Evolutionary conservation across 2,888 invertebrate species (phyloP).

Genomic region (Bimastos eiseni): DNA sequence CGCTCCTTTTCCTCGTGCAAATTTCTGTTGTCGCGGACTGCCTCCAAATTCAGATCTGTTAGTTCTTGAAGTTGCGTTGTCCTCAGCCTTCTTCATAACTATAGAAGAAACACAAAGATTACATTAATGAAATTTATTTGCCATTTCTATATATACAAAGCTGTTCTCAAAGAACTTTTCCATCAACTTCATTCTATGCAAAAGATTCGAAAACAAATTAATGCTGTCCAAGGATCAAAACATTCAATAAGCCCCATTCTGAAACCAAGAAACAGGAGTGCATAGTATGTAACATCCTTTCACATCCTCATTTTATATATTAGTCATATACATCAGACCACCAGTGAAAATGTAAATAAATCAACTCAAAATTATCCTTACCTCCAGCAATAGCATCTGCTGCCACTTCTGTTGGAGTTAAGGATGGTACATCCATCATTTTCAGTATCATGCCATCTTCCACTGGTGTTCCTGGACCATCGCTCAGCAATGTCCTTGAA

Average conservation of each 20-base stretch:
- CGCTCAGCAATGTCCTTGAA: constrained; percentile 57
- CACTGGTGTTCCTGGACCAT: constrained; percentile 46
- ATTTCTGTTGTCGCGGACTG: neutral
- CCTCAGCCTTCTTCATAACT: neutral
- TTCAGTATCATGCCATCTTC: neutral
- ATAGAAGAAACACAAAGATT: neutral
- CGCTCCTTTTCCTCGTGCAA: neutral
- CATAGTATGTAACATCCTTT: neutral
- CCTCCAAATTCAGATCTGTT: neutral
- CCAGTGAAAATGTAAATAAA: neutral
- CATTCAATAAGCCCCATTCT: neutral
- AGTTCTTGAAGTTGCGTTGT: neutral
- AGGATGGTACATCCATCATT: neutral
- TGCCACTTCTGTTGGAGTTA: constrained; percentile 55
- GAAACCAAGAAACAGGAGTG: neutral
- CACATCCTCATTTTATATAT: neutral
- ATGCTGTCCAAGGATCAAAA: neutral
- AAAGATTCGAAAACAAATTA: neutral
- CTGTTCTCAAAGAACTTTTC: neutral
- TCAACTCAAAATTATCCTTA: neutral
- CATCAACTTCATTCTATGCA: neutral
- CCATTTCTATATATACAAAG: neutral
- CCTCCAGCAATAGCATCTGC: constrained; percentile 54
- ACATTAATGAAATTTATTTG: neutral
- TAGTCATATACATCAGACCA: neutral